Percentiles rank a stretch among this genome's conserved stretches.
phyloP scores from a whole-genome alignment of 2,888 invertebrate species.

The Pollenia labialis region DNA sequence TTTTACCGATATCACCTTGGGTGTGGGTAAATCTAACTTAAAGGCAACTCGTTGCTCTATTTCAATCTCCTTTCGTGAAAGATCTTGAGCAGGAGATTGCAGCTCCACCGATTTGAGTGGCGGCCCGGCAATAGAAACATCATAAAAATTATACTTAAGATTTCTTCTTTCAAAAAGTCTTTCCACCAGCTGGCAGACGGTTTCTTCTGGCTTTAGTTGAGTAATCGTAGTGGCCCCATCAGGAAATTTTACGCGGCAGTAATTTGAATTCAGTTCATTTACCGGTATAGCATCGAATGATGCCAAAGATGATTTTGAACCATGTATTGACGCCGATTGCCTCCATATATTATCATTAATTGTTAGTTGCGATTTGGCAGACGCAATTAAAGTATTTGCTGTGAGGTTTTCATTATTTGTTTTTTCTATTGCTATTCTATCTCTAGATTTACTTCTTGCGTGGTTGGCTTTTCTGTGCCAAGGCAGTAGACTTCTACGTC shows the following conservation, averaged over 20 bases:
- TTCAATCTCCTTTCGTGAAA: slow-evolving; percentile 92
- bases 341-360: slow-evolving; percentile 51
- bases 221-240: slow-evolving; percentile 97
- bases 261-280: slow-evolving; percentile 82
- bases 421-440: slow-evolving; percentile 82
- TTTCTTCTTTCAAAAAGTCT: slow-evolving; percentile 93
- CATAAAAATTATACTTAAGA: slow-evolving; percentile 91
- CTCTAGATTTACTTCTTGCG: slow-evolving; percentile 88
- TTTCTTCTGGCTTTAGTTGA: slow-evolving; percentile 90
- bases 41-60: slow-evolving; percentile 94
- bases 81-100: slow-evolving; percentile 88
- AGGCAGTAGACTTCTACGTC: slow-evolving; percentile 94
- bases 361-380: slow-evolving; percentile 74
- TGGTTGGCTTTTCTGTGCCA: slow-evolving; percentile 89
- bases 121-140: slow-evolving; percentile 88
- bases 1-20: slow-evolving; percentile 93
- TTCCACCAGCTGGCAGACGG: slow-evolving; percentile 91
- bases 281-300: slow-evolving; percentile 81
- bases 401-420: not conserved
- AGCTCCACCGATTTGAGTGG: slow-evolving; percentile 87
- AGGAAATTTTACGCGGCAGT: slow-evolving; percentile 93
- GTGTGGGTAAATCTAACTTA: slow-evolving; percentile 92
- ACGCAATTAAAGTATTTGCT: slow-evolving; percentile 64
- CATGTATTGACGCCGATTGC: slow-evolving; percentile 77
- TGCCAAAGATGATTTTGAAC: slow-evolving; percentile 83